These are phyloP conservation scores for Galagoides demidoff DNA, from an alignment of 2,797 vertebrate species.

Conservation along the genomic window DNA sequence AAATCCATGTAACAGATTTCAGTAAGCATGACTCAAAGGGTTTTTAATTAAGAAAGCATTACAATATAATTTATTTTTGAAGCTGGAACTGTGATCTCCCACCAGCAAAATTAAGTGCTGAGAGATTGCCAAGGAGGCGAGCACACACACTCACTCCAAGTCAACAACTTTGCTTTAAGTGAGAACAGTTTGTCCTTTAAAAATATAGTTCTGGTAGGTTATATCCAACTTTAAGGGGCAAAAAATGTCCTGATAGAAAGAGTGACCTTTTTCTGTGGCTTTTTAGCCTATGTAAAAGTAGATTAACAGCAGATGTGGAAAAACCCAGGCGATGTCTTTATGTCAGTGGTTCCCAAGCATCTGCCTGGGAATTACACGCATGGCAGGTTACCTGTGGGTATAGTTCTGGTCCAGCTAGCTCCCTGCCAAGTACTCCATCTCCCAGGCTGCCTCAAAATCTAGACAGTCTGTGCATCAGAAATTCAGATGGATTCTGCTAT, in stretches of 20 bases:
- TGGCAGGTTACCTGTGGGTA: background rate
- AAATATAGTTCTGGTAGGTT: background rate
- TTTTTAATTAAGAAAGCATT: slow-evolving; percentile 50
- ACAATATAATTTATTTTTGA: slow-evolving; percentile 40
- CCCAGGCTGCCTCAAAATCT: background rate
- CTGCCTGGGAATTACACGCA: background rate
- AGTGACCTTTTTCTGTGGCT: background rate
- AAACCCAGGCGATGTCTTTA: background rate
- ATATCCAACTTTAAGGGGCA: background rate
- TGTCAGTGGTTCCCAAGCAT: too few species aligned
- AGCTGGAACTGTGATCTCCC: background rate
- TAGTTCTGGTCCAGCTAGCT: background rate
- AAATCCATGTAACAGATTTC: slow-evolving; percentile 33
- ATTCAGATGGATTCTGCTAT: background rate
- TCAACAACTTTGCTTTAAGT: background rate
- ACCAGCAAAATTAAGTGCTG: background rate
- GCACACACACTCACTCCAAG: background rate
- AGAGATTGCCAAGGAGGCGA: background rate
- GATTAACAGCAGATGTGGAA: slow-evolving; percentile 21
- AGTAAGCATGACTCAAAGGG: slow-evolving; percentile 1
- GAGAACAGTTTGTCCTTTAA: slow-evolving; percentile 51
- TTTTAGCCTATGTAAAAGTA: background rate
- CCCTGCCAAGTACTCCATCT: background rate
- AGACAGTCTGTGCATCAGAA: background rate
- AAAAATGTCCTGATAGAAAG: background rate